Percentiles rank a stretch among this genome's conserved stretches.
Evolutionary conservation across 2,888 invertebrate species (phyloP).

Genomic region (Griposia aprilina): DNA sequence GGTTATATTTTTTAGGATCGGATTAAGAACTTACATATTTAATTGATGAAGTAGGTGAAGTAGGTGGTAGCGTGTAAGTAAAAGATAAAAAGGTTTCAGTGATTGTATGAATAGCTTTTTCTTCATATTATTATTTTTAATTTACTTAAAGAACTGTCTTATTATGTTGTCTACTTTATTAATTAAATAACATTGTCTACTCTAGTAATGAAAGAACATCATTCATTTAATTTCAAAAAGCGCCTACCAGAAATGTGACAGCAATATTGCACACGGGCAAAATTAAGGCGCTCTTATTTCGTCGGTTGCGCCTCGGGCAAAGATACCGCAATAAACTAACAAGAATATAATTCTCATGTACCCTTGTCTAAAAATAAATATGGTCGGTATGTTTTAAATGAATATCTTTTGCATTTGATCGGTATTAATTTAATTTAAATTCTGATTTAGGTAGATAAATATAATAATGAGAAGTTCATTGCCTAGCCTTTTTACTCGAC

Average conservation of each 20-base stretch:
- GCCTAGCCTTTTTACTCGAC: background rate
- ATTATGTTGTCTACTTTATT: background rate
- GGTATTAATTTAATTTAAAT: background rate
- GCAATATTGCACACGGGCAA: conserved; percentile 44
- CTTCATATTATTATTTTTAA: background rate
- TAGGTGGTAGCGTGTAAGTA: background rate
- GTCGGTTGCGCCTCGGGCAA: conserved; percentile 40
- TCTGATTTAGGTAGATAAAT: background rate
- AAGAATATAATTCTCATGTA: conserved; percentile 37
- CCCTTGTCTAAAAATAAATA: conserved; percentile 34
- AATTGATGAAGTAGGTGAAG: background rate
- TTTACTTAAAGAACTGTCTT: background rate
- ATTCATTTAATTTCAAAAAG: conserved; percentile 37
- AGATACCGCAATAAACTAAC: conserved; percentile 17
- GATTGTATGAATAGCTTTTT: background rate
- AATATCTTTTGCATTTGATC: conserved; percentile 23
- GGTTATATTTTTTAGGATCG: background rate
- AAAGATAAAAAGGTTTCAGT: background rate
- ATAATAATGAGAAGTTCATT: background rate
- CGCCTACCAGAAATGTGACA: conserved; percentile 46
- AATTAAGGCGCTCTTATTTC: conserved; percentile 49
- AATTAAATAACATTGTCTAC: conserved; percentile 4
- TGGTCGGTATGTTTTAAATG: conserved; percentile 9
- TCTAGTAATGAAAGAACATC: background rate
- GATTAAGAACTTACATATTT: background rate